Evolutionary conservation across 2,113 vertebrate genomes (phyloP).

Genomic region (Geothlypis trichas): DNA sequence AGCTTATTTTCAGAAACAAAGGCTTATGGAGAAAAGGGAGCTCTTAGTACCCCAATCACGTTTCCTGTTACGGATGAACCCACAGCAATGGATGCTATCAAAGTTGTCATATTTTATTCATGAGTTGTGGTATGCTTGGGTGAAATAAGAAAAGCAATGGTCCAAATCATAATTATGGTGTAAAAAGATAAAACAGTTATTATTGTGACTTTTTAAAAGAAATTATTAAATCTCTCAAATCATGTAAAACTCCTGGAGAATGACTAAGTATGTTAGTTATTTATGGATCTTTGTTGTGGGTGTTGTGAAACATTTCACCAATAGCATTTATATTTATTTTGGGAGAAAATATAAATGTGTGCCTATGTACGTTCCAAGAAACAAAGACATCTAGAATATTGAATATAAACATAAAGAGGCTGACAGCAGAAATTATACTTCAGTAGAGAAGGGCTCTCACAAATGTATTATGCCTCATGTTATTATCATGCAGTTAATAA

Average conservation of each 20-base stretch:
- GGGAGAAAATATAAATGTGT: neutral
- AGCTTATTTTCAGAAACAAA: slow-evolving; percentile 71
- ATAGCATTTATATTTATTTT: neutral
- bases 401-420: slow-evolving; percentile 12
- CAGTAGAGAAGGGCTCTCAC: slow-evolving; percentile 6
- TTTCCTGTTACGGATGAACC: slow-evolving; percentile 75
- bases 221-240: slow-evolving; percentile 50
- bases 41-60: slow-evolving; percentile 72
- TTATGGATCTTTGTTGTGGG: neutral
- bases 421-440: slow-evolving; percentile 9
- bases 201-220: slow-evolving; percentile 65
- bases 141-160: slow-evolving; percentile 82
- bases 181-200: slow-evolving; percentile 74
- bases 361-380: neutral
- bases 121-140: slow-evolving; percentile 83
- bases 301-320: neutral
- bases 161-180: slow-evolving; percentile 78
- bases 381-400: neutral
- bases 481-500: slow-evolving; percentile 51
- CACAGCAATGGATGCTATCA: slow-evolving; percentile 84
- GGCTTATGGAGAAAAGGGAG: slow-evolving; percentile 42
- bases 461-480: neutral
- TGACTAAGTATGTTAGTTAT: neutral
- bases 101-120: slow-evolving; percentile 95
- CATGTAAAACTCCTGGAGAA: slow-evolving; percentile 24